phyloP scores from a whole-genome alignment of 2,797 vertebrate species.

The Helostoma temminkii region DNA sequence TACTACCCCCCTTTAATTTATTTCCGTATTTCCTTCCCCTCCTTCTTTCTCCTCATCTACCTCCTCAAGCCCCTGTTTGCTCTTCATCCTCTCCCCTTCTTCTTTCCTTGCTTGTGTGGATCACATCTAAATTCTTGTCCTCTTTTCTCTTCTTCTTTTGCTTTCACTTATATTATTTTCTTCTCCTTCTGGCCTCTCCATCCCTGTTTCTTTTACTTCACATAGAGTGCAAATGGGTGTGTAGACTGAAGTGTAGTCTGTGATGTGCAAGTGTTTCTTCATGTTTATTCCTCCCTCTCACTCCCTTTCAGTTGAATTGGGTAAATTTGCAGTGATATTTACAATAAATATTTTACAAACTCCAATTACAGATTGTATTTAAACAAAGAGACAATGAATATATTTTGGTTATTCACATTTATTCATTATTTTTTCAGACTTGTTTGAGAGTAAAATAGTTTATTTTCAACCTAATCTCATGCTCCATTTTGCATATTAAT shows the following conservation, averaged over 20 bases:
- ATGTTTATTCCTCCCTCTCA: neutral
- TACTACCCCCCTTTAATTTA: conserved; percentile 24
- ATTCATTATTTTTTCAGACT: no score
- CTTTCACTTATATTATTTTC: conserved; percentile 18
- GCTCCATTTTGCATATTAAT: no score
- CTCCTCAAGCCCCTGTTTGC: conserved; percentile 15
- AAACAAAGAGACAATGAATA: no score
- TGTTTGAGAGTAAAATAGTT: no score
- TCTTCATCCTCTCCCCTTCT: conserved; percentile 12
- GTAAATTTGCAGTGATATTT: neutral
- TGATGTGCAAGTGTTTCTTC: no score
- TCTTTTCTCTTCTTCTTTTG: neutral
- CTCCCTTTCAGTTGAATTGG: neutral
- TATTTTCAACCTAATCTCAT: neutral
- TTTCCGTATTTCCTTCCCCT: no score
- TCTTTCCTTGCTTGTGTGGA: neutral
- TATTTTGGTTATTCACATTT: no score
- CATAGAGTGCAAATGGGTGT: neutral
- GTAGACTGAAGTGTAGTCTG: neutral
- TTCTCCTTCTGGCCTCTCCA: neutral
- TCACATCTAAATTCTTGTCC: conserved; percentile 5
- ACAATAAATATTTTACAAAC: no score
- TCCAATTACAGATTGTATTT: no score
- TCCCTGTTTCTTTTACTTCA: neutral
- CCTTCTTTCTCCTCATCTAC: conserved; percentile 11